phyloP scores from a whole-genome alignment of 2,888 invertebrate genomes.

The Pristionchus exspectatus region DNA sequence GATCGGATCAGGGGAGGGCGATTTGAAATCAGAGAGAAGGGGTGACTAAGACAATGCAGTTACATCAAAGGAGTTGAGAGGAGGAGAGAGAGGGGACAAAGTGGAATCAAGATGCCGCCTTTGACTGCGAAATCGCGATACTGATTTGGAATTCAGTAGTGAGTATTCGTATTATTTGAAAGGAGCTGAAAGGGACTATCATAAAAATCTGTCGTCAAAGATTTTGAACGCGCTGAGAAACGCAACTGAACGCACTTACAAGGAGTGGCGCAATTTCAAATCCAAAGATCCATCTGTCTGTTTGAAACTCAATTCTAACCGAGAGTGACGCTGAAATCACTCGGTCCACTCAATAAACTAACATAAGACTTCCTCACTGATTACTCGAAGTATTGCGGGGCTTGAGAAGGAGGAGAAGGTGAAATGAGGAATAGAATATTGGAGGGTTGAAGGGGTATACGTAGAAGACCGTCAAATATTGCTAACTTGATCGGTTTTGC shows the following conservation, averaged over 20 bases:
- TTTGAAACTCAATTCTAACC: background rate
- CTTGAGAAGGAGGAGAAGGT: background rate
- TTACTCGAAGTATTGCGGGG: constrained; percentile 26
- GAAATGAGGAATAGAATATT: background rate
- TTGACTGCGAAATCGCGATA: background rate
- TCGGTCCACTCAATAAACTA: constrained; percentile 8
- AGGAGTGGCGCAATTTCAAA: too few species aligned
- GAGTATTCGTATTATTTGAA: background rate
- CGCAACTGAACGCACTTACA: background rate
- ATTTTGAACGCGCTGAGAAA: background rate
- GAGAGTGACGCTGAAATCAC: background rate
- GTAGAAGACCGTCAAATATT: background rate
- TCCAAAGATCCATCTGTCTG: background rate
- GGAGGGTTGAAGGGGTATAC: background rate
- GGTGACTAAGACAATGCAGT: constrained; percentile 40
- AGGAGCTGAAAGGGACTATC: background rate
- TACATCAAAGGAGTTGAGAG: constrained; percentile 45
- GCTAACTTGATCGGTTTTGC: background rate
- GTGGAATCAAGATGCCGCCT: background rate
- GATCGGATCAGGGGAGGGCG: background rate
- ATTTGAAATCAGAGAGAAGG: background rate
- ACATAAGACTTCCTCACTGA: constrained; percentile 22
- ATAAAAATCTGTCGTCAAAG: background rate
- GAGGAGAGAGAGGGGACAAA: background rate
- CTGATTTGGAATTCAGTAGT: background rate